Base-by-base conservation (phyloP, 2,797 vertebrate genomes). In the Typhlichthys eigenmanni region DNA sequence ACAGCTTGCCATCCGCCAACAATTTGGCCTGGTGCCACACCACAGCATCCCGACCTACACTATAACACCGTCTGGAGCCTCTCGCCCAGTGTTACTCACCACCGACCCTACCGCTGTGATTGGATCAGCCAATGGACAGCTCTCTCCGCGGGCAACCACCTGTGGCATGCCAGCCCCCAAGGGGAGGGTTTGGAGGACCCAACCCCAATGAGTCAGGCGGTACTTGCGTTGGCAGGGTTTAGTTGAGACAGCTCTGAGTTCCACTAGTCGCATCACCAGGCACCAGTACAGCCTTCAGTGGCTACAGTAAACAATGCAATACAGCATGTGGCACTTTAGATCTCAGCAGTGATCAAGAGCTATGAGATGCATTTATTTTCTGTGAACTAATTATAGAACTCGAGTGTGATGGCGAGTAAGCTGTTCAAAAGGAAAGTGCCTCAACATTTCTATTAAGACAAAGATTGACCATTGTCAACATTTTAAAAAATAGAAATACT, bases 11-110 rank as follows among this genome's bases (percentile, higher is more conserved):
- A 71, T 81, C 81, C 82, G 50, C 77, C 82, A 83, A 85, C 71
- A 72, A 74, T 72, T 60, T 87, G 88, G 78, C 79, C 71, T 16
- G 5, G 13, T 64, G 80, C 89, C 88, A 91, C 74, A 82, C 90
- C 75, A 66, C 87, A 82, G 59, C 60, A 45, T 74, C 68, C 64
- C 76, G 80, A 85, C 62, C 45, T 84, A 76, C 53, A 62, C 47
- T 58, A 71, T 59, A 54, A 68, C 65, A 69, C 69, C 32, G 79
- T 78, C 77, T 81, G 66, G 54, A 57, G 51, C 60, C 60, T 78
- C 54, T 66, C 53, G 62, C 9, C 14, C 47, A 19, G 1, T 60
- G 46, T 90, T 86, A 85, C 68, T 87, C 87, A 89, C 72, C 53
- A 34, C 47, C 59, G 49, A 53, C 32, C 74, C 19, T 55, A 9